A percentile compares a stretch with the other conserved stretches of the same genome.
Evolutionary conservation across 2,113 vertebrate species (phyloP).

Genomic region (Larimichthys polyactis): DNA sequence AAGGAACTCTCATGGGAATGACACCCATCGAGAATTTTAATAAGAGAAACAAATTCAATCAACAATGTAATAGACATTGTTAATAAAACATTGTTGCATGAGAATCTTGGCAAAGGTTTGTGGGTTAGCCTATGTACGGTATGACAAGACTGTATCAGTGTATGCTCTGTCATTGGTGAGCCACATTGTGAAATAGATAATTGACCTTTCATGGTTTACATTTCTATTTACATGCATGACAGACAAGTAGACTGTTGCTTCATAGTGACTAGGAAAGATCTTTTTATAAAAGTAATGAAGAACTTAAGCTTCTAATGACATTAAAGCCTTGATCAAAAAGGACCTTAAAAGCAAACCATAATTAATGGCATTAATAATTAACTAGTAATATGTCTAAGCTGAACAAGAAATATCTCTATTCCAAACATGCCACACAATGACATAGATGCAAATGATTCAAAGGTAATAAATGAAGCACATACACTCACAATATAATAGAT

Average conservation of each 20-base stretch:
- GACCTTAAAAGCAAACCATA: neutral
- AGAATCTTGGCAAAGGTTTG: neutral
- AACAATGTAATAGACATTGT: too few relatives aligned
- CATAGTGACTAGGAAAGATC: neutral
- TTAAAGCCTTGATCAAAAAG: neutral
- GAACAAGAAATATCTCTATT: neutral
- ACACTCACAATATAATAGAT: slow-evolving; percentile 25
- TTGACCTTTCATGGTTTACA: neutral
- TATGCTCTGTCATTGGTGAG: neutral
- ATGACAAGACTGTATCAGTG: neutral
- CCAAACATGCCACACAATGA: neutral
- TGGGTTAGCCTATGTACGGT: too few relatives aligned
- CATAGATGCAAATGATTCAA: neutral
- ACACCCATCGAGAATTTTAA: neutral
- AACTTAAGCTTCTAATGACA: neutral
- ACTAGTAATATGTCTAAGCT: neutral
- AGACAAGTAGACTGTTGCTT: neutral
- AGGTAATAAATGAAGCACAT: slow-evolving; percentile 23
- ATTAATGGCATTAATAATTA: neutral
- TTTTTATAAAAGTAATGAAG: neutral
- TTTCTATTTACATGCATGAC: neutral
- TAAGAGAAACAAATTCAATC: too few relatives aligned
- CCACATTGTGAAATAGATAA: too few relatives aligned
- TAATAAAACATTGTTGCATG: too few relatives aligned
- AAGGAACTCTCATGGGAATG: neutral